Evolutionary conservation across 1,140 invertebrate species (phyloP), one percentile per base, ranked within the genome.

Genomic region (Bombus breviceps): DNA sequence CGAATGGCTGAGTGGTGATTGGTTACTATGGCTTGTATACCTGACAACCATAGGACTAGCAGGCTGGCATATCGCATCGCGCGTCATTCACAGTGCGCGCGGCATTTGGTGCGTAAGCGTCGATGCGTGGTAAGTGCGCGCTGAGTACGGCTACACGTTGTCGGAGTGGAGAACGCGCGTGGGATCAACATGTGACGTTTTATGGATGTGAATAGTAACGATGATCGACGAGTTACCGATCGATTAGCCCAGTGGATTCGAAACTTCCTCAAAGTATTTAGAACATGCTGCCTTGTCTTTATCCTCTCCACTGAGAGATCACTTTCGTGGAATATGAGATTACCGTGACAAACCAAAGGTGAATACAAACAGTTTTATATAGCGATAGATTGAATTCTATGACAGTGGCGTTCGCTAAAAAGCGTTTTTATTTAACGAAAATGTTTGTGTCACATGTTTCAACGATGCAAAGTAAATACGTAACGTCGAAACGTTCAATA

Each of bases 1-100:
- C 37, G 37, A 13, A 13, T 10, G 41, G 2, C 43, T 39, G 64
- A 2, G 25, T 69, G 3, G 0, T 39, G 64, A 90, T 90, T 90
- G 85, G 88, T 76, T 22, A 79, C 64, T 37, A 64, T 10, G 79
- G 47, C 5, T 69, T 64, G 75, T 83, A 39, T 81, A 74, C 87
- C 32, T 59, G 73, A 85, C 68, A 43, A 83, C 77, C 66, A 2
- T 41, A 68, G 9, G 66, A 64, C n/a, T n/a, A 34, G 62, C 47
- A 59, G 41, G 28, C 22, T n/a, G 43, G 73, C 47, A 71, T 74
- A 59, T 85, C 39, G 47, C 32, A 62, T 37, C 66, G 85, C 82
- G 79, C 75, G 41, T 75, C 81, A 88, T 89, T 90, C 88, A 69
- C 74, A 68, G 72, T 34, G 57, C 39, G 47, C 87, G 87, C 89